A percentile compares a stretch with the other conserved stretches of the same genome.
Conservation (phyloP, 37 sponge, comb jelly and placozoan species). For the Lycopodina hypogea region DNA sequence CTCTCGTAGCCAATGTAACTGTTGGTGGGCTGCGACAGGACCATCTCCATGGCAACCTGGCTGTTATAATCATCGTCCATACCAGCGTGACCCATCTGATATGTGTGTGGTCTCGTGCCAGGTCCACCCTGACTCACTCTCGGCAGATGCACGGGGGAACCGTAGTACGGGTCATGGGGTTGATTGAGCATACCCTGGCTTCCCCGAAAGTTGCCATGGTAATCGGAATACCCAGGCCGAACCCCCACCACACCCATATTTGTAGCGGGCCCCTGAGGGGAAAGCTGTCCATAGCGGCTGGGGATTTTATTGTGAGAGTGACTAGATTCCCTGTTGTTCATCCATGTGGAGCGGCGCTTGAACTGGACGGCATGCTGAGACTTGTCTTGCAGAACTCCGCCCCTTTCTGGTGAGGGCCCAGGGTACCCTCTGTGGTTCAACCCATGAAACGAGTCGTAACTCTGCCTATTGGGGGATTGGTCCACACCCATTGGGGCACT, state of each 20-base stretch:
- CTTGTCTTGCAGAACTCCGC: background rate
- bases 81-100: background rate
- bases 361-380: background rate
- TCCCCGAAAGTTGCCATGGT: background rate
- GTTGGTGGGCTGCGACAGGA: slow-evolving; percentile 48
- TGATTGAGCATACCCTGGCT: background rate
- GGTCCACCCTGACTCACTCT: background rate
- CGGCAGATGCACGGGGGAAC: background rate
- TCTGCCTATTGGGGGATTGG: background rate
- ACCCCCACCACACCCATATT: background rate
- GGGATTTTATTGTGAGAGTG: too few relatives aligned
- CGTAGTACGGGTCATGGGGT: background rate
- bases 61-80: background rate
- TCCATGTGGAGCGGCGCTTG: background rate
- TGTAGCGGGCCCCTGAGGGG: background rate
- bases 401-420: background rate
- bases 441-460: background rate
- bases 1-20: slow-evolving; percentile 1
- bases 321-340: background rate
- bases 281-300: too few relatives aligned
- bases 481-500: background rate
- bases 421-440: background rate
- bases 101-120: background rate
- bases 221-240: background rate
- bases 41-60: slow-evolving; percentile 17